These are phyloP conservation scores for Gallinago stenura DNA, from an alignment of 2,797 vertebrate species.

Conservation along the genomic window DNA sequence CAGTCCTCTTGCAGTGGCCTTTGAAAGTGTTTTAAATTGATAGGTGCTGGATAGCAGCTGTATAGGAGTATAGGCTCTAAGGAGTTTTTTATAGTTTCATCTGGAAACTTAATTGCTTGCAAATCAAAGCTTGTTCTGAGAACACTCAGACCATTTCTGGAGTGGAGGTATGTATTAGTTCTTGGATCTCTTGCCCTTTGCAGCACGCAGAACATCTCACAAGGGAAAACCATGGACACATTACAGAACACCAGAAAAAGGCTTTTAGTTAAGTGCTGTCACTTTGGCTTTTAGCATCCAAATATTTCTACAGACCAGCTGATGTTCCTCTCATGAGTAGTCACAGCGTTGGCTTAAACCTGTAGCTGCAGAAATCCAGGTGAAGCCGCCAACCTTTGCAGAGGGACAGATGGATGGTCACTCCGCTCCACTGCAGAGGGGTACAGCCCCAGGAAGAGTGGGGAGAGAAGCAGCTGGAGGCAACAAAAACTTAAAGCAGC, in stretches of 20 bases:
- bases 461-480: neutral
- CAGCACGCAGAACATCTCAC: neutral
- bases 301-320: neutral
- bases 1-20: neutral
- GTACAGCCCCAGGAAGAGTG: neutral
- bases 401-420: neutral
- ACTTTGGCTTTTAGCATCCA: neutral
- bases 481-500: neutral
- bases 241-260: neutral
- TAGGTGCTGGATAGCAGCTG: neutral
- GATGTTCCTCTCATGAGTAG: neutral
- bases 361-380: neutral
- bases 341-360: neutral
- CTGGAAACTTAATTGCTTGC: neutral
- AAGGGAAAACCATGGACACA: neutral
- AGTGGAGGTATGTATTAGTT: fast-evolving
- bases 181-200: neutral
- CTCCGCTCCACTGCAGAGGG: neutral
- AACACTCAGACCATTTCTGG: neutral
- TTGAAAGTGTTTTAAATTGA: constrained; percentile 35
- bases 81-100: neutral
- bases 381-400: neutral
- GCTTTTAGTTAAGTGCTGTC: neutral
- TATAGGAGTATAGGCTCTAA: neutral
- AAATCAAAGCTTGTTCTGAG: neutral